phyloP scores from a whole-genome alignment of 2,888 invertebrate genomes.

The Lottia scabra region DNA sequence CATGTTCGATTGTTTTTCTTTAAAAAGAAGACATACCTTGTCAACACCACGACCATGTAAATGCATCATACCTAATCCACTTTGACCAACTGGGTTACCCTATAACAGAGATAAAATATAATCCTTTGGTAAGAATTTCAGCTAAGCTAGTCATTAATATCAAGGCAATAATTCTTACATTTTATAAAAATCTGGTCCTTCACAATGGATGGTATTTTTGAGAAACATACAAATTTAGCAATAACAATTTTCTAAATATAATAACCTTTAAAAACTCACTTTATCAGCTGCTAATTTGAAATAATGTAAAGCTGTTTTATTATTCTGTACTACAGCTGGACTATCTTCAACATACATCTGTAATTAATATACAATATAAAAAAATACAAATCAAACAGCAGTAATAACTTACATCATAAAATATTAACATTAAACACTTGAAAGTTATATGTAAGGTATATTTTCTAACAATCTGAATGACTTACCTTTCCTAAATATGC shows the following conservation, averaged over 20 bases:
- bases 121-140: background rate
- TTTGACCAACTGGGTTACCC: conserved; percentile 96
- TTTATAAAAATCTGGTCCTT: too few species aligned
- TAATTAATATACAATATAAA: conserved; percentile 35
- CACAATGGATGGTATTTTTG: too few species aligned
- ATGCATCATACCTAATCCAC: conserved; percentile 97
- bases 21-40: conserved; percentile 73
- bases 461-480: too few species aligned
- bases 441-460: too few species aligned
- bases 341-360: conserved; percentile 97
- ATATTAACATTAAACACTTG: too few species aligned
- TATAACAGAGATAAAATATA: conserved; percentile 42
- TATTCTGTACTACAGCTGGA: conserved; percentile 90
- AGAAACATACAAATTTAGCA: too few species aligned
- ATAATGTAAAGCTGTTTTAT: conserved; percentile 93
- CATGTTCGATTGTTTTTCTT: too few species aligned
- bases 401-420: too few species aligned
- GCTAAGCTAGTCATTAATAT: too few species aligned
- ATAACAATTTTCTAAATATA: background rate
- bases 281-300: conserved; percentile 95
- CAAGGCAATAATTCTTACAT: too few species aligned
- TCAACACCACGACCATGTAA: conserved; percentile 92
- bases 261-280: conserved; percentile 45
- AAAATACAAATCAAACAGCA: too few species aligned
- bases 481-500: conserved; percentile 94